Conservation (phyloP, 2,888 invertebrate species). For the Amblyteles armatorius region DNA sequence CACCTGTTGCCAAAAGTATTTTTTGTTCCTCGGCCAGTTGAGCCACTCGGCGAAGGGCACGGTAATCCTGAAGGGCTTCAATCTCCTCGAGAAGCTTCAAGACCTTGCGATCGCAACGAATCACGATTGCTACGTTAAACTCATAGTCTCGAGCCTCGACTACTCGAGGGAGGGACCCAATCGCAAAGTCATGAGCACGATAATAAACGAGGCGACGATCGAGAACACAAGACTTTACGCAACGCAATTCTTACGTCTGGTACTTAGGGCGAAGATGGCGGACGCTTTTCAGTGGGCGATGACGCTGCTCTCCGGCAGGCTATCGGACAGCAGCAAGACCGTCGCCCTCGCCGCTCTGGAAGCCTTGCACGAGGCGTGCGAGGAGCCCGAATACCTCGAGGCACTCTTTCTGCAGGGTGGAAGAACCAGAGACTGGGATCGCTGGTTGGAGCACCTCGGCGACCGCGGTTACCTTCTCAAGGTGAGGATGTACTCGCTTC, state of each 20-base stretch:
- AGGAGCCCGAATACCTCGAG: conserved; percentile 87
- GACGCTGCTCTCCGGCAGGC: conserved; percentile 92
- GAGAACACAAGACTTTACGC: conserved; percentile 92
- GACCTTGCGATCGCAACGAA: conserved; percentile 93
- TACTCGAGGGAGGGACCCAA: conserved; percentile 92
- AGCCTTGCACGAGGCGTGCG: conserved; percentile 96
- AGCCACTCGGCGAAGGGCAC: conserved; percentile 90
- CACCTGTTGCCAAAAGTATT: conserved; percentile 97
- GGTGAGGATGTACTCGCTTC: conserved; percentile 86
- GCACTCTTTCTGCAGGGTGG: conserved; percentile 76
- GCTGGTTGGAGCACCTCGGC: conserved; percentile 86
- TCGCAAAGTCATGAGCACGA: conserved; percentile 88
- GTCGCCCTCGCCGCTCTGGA: conserved; percentile 93
- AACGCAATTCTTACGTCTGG: conserved; percentile 95
- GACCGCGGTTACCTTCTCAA: conserved; percentile 86
- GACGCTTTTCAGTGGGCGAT: conserved; percentile 95
- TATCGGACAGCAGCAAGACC: conserved; percentile 93
- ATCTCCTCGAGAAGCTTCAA: conserved; percentile 86
- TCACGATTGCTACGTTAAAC: conserved; percentile 96
- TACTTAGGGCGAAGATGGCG: conserved; percentile 91
- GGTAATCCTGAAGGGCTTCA: conserved; percentile 88
- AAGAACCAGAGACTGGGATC: conserved; percentile 79
- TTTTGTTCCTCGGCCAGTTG: conserved; percentile 95
- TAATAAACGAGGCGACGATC: conserved; percentile 84
- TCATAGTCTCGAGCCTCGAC: conserved; percentile 96